Conservation (phyloP, 2,888 invertebrate species). For the Hydroisotoma schaefferi region DNA sequence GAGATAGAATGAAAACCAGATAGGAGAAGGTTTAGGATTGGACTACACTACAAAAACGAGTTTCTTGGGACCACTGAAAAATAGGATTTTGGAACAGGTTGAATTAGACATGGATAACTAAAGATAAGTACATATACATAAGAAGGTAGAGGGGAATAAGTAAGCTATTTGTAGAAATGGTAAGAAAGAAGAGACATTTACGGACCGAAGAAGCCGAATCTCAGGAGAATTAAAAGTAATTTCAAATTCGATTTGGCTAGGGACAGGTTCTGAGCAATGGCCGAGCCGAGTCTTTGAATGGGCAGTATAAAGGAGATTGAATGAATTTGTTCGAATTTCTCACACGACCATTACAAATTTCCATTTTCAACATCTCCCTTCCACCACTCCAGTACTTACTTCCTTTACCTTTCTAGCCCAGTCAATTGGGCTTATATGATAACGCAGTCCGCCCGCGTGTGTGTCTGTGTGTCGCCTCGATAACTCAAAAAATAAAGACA, state of each 20-base stretch:
- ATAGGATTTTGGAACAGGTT: conserved; percentile 19
- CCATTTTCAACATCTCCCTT: conserved; percentile 33
- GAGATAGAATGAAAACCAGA: not conserved
- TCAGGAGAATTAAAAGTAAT: conserved; percentile 46
- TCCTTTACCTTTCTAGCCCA: conserved; percentile 1
- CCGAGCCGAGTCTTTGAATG: conserved; percentile 35
- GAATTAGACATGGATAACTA: conserved; percentile 21
- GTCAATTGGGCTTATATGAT: too few species aligned
- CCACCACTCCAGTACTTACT: conserved; percentile 8
- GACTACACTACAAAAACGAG: conserved; percentile 15
- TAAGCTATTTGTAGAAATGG: conserved; percentile 2
- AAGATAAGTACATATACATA: conserved; percentile 16
- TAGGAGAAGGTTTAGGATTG: conserved; percentile 2
- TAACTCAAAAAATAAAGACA: too few species aligned
- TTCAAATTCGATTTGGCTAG: conserved; percentile 44
- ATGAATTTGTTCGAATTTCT: conserved; percentile 43
- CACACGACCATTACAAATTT: conserved; percentile 36
- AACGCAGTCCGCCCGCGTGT: too few species aligned
- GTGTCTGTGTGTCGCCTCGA: too few species aligned
- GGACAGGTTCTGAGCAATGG: conserved; percentile 41
- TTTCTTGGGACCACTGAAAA: conserved; percentile 21
- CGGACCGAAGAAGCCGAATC: conserved; percentile 34
- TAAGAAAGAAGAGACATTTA: conserved; percentile 32
- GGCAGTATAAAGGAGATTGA: conserved; percentile 38
- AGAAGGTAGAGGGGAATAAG: not conserved